Evolutionary conservation across 53 echinoderm and acorn worm genomes (phyloP).

Genomic region (Echinometra lucunter): DNA sequence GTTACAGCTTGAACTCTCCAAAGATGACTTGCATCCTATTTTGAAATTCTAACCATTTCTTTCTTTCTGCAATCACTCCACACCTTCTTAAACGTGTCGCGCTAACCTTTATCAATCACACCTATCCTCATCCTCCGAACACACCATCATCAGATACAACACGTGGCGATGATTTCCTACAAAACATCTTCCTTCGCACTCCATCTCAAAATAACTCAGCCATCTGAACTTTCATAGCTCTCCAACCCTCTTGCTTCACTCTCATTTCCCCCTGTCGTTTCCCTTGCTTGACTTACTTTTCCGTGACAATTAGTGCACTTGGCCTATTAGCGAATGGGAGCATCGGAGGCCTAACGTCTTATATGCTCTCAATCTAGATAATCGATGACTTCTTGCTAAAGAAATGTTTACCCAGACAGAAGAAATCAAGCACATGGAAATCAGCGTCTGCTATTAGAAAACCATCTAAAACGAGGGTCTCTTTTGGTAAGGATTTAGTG

Average conservation of each 20-base stretch:
- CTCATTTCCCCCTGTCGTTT: not conserved
- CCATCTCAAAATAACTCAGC: constrained; percentile 41
- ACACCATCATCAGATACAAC: constrained; percentile 24
- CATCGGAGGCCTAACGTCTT: not conserved
- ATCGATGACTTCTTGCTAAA: constrained; percentile 5
- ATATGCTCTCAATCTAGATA: constrained; percentile 34
- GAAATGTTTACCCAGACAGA: not conserved
- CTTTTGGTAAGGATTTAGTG: not conserved
- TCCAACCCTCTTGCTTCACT: not conserved
- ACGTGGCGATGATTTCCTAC: constrained; percentile 51
- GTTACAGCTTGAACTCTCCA: not conserved
- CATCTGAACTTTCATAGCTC: not conserved
- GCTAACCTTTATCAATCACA: constrained; percentile 28
- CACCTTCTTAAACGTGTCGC: constrained; percentile 2
- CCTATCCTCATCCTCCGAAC: constrained; percentile 24
- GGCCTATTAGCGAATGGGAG: not conserved
- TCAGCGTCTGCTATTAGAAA: not conserved
- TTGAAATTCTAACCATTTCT: not conserved
- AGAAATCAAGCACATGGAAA: not conserved
- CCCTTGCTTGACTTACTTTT: constrained; percentile 34
- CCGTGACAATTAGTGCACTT: not conserved
- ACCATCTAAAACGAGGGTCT: not conserved
- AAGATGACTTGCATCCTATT: not conserved
- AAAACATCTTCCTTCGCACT: not conserved
- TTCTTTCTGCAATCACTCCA: not conserved